A percentile compares a stretch with the other conserved stretches of the same genome.
Conservation (phyloP, 2,113 vertebrate genomes). For the Dermatemys mawii region DNA sequence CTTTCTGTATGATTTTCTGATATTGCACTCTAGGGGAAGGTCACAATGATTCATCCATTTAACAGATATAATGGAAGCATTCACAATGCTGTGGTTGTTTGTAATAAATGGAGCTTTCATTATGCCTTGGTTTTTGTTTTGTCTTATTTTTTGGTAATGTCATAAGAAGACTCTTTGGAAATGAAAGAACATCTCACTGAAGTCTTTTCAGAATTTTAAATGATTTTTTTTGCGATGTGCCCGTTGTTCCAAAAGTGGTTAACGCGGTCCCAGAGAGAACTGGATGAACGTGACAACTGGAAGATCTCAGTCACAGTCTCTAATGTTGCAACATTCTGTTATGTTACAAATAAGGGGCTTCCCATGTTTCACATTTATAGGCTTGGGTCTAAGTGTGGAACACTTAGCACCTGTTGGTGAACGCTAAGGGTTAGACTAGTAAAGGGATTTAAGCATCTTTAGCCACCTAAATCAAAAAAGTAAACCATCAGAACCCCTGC, state of each 20-base stretch:
- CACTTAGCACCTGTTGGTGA: background rate
- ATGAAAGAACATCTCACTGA: background rate
- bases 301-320: background rate
- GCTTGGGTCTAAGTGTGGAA: background rate
- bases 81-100: fast-evolving
- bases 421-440: background rate
- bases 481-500: background rate
- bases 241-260: background rate
- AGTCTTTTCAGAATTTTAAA: background rate
- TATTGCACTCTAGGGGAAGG: background rate
- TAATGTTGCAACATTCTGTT: background rate
- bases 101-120: background rate
- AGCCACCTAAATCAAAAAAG: background rate
- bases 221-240: background rate
- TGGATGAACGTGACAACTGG: background rate
- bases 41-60: background rate
- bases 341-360: background rate
- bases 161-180: background rate
- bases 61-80: background rate
- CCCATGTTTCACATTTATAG: background rate
- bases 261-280: background rate
- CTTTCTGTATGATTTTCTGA: background rate
- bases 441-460: background rate
- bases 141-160: background rate
- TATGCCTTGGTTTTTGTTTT: background rate